A percentile compares a stretch with the other conserved stretches of the same genome.
Evolutionary conservation across 2,797 vertebrate species (phyloP).

Genomic region (Cossypha heuglini): DNA sequence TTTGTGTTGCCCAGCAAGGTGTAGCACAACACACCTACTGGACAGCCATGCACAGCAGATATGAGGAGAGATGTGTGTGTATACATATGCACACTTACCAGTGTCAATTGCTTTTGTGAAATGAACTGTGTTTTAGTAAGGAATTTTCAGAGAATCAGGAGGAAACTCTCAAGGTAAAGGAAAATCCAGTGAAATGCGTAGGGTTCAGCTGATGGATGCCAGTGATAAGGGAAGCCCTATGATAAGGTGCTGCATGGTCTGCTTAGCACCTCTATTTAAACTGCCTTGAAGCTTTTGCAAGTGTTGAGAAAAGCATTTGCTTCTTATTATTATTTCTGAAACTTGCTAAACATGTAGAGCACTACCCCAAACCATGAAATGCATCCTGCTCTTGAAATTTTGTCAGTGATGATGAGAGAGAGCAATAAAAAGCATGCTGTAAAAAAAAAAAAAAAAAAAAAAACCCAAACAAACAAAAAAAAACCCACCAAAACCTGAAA

Average conservation of each 20-base stretch:
- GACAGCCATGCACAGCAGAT: background rate
- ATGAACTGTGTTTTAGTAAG: background rate
- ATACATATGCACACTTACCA: accelerated
- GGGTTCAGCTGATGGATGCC: background rate
- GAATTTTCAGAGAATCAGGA: background rate
- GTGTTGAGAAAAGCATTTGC: background rate
- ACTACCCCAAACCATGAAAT: background rate
- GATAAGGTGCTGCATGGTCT: background rate
- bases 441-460: background rate
- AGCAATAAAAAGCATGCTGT: background rate
- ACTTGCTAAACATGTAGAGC: background rate
- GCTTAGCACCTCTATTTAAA: background rate
- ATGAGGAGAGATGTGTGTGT: accelerated
- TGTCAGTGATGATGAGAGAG: background rate
- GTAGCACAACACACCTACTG: background rate
- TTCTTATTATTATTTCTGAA: background rate
- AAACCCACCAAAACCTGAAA: background rate
- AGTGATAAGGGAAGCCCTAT: background rate
- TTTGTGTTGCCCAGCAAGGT: background rate
- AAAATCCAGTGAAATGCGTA: background rate
- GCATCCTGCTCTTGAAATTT: background rate
- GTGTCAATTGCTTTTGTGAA: background rate
- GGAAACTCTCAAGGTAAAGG: background rate
- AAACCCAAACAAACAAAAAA: background rate
- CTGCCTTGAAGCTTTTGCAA: background rate